These are phyloP conservation scores for Prenolepis imparis DNA, from an alignment of 2,888 invertebrate genomes.

Conservation along the genomic window DNA sequence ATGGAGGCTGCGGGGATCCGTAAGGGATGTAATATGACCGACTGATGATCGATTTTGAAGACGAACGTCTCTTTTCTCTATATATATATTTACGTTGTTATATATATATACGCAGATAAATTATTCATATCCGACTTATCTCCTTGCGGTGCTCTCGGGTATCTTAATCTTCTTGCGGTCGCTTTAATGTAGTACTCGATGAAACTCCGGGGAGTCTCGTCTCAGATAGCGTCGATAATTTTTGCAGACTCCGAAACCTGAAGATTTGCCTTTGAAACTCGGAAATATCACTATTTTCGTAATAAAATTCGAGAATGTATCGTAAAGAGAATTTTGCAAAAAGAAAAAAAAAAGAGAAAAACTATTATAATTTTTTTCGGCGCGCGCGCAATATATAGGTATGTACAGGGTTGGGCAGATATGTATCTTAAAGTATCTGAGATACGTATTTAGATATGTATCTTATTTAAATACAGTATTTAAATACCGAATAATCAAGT, in stretches of 20 bases:
- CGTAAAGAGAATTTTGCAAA: background rate
- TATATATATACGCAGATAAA: conserved; percentile 20
- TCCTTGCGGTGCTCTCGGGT: conserved; percentile 1
- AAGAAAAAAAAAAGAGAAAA: background rate
- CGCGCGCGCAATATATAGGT: too few relatives aligned
- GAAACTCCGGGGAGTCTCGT: conserved; percentile 13
- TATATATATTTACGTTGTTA: conserved; percentile 22
- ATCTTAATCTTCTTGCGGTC: conserved; percentile 44
- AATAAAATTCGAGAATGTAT: background rate
- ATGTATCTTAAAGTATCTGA: too few relatives aligned
- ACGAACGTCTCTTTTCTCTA: background rate
- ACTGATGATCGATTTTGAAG: background rate
- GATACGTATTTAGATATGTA: too few relatives aligned
- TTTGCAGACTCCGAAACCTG: background rate
- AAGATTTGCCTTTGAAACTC: background rate
- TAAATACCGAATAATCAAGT: too few relatives aligned
- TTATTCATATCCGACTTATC: conserved; percentile 23
- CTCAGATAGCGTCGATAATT: background rate
- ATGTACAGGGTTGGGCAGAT: too few relatives aligned
- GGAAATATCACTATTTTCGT: background rate
- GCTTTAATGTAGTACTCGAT: conserved; percentile 36
- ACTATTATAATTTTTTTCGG: background rate
- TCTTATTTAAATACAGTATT: too few relatives aligned
- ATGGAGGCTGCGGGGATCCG: background rate
- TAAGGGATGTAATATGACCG: conserved; percentile 8